Evolutionary conservation across 2,797 vertebrate genomes (phyloP).

Genomic region (Zenarchopterus dispar): DNA sequence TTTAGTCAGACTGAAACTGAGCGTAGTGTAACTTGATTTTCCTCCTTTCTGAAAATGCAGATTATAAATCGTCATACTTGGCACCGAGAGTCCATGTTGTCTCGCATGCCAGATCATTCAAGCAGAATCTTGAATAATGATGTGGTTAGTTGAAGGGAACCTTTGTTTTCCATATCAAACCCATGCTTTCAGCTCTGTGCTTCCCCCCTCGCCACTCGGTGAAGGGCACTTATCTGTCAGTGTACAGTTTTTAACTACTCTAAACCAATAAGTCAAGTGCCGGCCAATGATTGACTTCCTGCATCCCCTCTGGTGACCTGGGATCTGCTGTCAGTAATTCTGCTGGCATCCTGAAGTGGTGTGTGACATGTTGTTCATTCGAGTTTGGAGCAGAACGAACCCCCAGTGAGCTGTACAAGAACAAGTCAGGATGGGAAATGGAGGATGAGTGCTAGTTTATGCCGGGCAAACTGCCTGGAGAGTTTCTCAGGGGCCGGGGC

Average conservation of each 20-base stretch:
- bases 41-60: constrained; percentile 5
- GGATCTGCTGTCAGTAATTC: constrained; percentile 53
- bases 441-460: constrained; percentile 53
- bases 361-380: constrained; percentile 38
- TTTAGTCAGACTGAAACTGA: constrained; percentile 6
- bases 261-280: constrained; percentile 52
- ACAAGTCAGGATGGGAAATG: constrained; percentile 47
- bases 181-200: constrained; percentile 44
- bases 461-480: constrained; percentile 61
- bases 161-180: constrained; percentile 62
- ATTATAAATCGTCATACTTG: constrained; percentile 41
- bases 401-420: constrained; percentile 45
- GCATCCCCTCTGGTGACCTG: constrained; percentile 56
- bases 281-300: constrained; percentile 81
- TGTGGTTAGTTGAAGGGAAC: constrained; percentile 57
- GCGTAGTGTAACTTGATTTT: neutral
- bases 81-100: constrained; percentile 40
- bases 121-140: constrained; percentile 66
- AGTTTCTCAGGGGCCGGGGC: constrained; percentile 47
- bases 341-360: constrained; percentile 45
- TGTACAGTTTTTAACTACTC: constrained; percentile 70
- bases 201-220: constrained; percentile 50
- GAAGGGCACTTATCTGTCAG: constrained; percentile 65
- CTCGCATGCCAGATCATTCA: constrained; percentile 45
- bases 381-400: constrained; percentile 54